Evolutionary conservation across 2,888 invertebrate species (phyloP).

Genomic region (Tricholauxania praeusta): DNA sequence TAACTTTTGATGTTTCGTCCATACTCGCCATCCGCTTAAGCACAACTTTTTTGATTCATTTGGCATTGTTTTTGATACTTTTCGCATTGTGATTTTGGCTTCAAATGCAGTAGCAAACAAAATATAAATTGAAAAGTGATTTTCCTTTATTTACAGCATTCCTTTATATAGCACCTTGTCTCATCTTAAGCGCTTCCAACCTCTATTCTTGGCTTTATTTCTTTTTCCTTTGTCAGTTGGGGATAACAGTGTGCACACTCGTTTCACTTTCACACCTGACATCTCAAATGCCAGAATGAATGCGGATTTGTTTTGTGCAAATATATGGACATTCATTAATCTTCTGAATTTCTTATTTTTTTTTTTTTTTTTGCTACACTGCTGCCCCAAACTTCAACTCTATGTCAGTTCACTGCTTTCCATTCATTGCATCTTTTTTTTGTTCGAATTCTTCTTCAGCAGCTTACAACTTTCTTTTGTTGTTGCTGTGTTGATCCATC

Average conservation of each 20-base stretch:
- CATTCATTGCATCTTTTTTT: neutral
- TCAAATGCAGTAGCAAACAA: neutral
- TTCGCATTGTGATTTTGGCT: too few relatives aligned
- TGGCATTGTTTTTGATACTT: too few relatives aligned
- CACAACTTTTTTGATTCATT: too few relatives aligned
- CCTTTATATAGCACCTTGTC: neutral
- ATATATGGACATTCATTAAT: conserved; percentile 33
- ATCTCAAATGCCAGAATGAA: neutral
- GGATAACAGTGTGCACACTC: conserved; percentile 7
- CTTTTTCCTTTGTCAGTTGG: neutral
- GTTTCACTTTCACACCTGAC: conserved; percentile 30
- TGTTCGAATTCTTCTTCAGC: neutral
- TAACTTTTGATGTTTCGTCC: too few relatives aligned
- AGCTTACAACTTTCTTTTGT: neutral
- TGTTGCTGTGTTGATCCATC: too few relatives aligned
- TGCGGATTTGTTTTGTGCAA: conserved; percentile 24
- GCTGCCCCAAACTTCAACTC: conserved; percentile 1
- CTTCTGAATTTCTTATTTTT: too few relatives aligned
- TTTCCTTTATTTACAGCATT: conserved; percentile 3
- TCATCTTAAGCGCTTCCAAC: neutral
- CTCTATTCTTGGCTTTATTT: neutral
- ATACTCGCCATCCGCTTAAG: too few relatives aligned
- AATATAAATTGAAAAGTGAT: conserved; percentile 26
- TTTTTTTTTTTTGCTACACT: neutral
- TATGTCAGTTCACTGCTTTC: neutral